Percentiles rank a stretch among this genome's conserved stretches.
Evolutionary conservation across 1,140 invertebrate genomes (phyloP).

Genomic region (Dreissena rostriformis): DNA sequence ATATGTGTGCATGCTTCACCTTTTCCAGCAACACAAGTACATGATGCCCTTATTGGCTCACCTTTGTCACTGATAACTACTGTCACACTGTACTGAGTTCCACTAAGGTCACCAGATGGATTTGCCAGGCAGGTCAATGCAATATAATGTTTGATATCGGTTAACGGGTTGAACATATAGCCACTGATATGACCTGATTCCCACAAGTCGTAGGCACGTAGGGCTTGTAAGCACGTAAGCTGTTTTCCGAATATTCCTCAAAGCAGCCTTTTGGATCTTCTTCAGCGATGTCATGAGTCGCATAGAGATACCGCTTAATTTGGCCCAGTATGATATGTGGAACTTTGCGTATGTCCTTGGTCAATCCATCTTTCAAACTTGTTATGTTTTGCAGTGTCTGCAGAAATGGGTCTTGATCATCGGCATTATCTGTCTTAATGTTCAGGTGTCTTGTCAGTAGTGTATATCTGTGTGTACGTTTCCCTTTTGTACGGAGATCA

Average conservation of each 20-base stretch:
- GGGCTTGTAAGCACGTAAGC: not conserved
- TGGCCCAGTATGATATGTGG: not conserved
- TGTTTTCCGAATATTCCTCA: not conserved
- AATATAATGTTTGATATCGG: not conserved
- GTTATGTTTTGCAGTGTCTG: too few relatives aligned
- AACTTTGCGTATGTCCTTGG: constrained; percentile 12
- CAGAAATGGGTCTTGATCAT: constrained; percentile 9
- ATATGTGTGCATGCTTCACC: constrained; percentile 24
- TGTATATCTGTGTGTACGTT: not conserved
- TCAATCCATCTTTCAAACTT: constrained; percentile 4
- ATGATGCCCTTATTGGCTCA: not conserved
- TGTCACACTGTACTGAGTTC: constrained; percentile 18
- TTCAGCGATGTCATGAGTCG: too few relatives aligned
- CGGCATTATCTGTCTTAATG: not conserved
- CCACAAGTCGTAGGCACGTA: constrained; percentile 15
- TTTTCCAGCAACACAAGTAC: constrained; percentile 24
- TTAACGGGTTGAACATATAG: not conserved
- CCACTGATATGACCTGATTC: constrained; percentile 22
- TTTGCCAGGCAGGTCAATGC: constrained; percentile 17
- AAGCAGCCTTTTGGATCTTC: too few relatives aligned
- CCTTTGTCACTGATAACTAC: constrained; percentile 2
- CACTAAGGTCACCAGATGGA: constrained; percentile 22
- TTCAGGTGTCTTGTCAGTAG: too few relatives aligned
- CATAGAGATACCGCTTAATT: not conserved
- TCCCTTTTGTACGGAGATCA: not conserved